phyloP scores from a whole-genome alignment of 2,888 invertebrate genomes.

The Prenolepis imparis region DNA sequence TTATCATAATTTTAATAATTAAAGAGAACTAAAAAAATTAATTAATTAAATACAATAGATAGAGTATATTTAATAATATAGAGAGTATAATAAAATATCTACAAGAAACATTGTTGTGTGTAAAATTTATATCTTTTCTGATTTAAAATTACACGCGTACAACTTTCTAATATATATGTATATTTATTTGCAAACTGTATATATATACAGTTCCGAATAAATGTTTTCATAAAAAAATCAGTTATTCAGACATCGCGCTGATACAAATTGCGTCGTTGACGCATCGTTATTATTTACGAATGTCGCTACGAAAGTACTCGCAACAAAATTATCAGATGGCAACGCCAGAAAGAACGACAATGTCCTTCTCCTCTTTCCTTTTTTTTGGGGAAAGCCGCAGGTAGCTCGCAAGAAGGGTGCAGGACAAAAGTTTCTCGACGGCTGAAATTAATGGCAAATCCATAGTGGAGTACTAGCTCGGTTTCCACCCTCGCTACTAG shows the following conservation, averaged over 20 bases:
- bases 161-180: not conserved
- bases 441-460: conserved; percentile 84
- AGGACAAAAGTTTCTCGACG: conserved; percentile 80
- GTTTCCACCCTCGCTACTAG: conserved; percentile 62
- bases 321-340: conserved; percentile 59
- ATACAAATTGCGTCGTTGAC: not conserved
- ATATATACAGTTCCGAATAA: not conserved
- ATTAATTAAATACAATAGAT: not conserved
- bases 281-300: conserved; percentile 14
- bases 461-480: conserved; percentile 81
- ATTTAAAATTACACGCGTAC: not conserved
- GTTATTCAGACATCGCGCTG: not conserved
- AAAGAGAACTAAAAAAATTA: not conserved
- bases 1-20: not conserved
- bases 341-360: conserved; percentile 41
- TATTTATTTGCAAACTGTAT: too few species aligned
- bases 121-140: not conserved
- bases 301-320: not conserved
- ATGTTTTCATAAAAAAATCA: not conserved
- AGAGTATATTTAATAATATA: not conserved
- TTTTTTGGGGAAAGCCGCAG: conserved; percentile 74
- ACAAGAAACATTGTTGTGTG: not conserved
- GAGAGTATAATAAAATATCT: not conserved
- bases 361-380: conserved; percentile 52
- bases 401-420: conserved; percentile 75